Evolutionary conservation across 2,888 invertebrate species (phyloP), one percentile per base, ranked within the genome.

Genomic region (Scaptomyza cyrtandrae): DNA sequence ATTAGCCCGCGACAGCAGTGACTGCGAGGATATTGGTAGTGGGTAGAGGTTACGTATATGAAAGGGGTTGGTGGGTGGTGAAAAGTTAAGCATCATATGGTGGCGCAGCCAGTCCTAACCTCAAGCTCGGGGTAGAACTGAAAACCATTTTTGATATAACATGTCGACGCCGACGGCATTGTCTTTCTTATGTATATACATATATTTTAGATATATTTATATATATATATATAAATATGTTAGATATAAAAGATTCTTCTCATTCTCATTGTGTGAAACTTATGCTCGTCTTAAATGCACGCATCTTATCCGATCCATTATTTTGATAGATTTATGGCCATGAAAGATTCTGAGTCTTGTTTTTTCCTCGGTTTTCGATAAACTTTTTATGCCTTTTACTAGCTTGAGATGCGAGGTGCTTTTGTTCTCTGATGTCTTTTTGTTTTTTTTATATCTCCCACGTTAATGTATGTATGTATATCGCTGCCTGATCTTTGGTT

Each of bases 271-370:
- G 50, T 59, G 44, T 65, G 62, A 53, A 68, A 50, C 65, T 55
- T 50, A 41, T 41, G 43, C 52, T 73, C 80, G 63, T 62, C 70
- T 67, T 43, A 70, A 81, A 84, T 78, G 76, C 69, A 61, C 62
- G 72, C 72, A 48, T 73, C 77, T 88, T 89, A 89, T 89, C 86
- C 81, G 79, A 87, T 85, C 87, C 77, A 90, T 89, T 81, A 89
- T 78, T 83, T 86, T 78, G 81, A 80, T 80, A 81, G 77, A 89
- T 89, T 89, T 89, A 89, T 89, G 75, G 88, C 68, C 83, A 75
- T 78, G 71, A 65, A 80, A 79, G 83, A 65, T 70, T 71, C 59
- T 57, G 44, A 14, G 39, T 78, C 65, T 53, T 56, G 57, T 49
- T 59, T 52, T 48, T 44, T 59, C 44, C 41, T 44, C 35, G 2